Evolutionary conservation across 2,888 invertebrate species (phyloP), one percentile per base, ranked within the genome.

Genomic region (Amphipoea oculea): DNA sequence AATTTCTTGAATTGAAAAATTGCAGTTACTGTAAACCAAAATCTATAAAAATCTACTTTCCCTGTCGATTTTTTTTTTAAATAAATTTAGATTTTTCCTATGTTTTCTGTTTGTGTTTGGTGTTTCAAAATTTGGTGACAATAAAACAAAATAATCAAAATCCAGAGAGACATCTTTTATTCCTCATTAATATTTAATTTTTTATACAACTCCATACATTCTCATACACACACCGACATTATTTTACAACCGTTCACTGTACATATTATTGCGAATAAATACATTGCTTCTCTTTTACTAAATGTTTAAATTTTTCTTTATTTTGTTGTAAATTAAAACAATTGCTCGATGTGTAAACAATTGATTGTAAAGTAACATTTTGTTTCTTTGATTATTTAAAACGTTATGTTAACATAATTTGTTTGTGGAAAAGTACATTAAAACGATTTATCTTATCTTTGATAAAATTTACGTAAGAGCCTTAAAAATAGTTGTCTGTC

Each of bases 261-360:
- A 96, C 96, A 96, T 78, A 82, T 96, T 96, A 95, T 95, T 96
- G 95, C 95, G 94, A 95, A 95, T 95, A 96, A 95, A 95, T 95
- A 96, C 94, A 95, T 95, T 95, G 94, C 93, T 95, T 95, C 89
- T 92, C 90, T 85, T 89, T 87, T 83, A 84, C 78, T 88, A 79
- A 85, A 73, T 83, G 82, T 84, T 83, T 67, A 74, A 45, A 76
- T 69, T 78, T 84, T 81, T 57, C 29, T 76, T 57, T 67, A 68
- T 75, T 75, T 82, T 78, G 78, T 80, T 85, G 72, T 81, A 81
- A 81, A 86, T 78, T 89, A 63, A 93, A 92, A 92, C 90, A 92
- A 92, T 79, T 78, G 70, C 71, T 81, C 54, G 73, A 73, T 76
- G n/a, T 79, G 77, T 73, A 74, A 78, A 89, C 76, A 83, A 72